These are phyloP conservation scores for Fregata magnificens DNA, from an alignment of 2,113 vertebrate genomes.

Conservation along the genomic window DNA sequence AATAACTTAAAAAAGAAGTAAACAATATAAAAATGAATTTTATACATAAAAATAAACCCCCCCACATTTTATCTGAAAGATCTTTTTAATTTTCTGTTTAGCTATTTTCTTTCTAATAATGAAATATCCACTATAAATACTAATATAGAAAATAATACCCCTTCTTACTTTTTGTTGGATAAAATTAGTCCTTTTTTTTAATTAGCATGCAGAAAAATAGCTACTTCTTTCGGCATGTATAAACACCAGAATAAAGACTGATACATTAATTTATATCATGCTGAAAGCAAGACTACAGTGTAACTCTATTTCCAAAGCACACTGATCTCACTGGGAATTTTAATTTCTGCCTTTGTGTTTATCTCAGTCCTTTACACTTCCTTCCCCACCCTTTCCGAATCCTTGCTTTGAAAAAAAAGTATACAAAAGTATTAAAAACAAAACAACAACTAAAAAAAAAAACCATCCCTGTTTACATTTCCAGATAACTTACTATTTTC, in stretches of 20 bases:
- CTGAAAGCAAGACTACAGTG: neutral
- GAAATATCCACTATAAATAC: neutral
- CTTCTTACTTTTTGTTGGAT: neutral
- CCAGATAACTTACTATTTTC: neutral
- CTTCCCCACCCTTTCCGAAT: neutral
- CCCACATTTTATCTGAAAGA: neutral
- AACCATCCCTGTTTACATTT: neutral
- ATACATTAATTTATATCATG: neutral
- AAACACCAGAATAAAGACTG: neutral
- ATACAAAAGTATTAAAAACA: neutral
- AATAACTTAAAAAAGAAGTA: neutral
- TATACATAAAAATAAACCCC: neutral
- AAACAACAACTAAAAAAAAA: neutral
- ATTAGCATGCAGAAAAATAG: neutral
- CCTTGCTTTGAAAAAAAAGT: neutral
- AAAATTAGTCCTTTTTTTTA: neutral
- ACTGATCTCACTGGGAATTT: neutral
- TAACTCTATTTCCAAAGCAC: neutral
- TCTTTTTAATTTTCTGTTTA: neutral
- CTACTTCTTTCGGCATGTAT: neutral
- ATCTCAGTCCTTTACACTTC: neutral
- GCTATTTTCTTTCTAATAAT: neutral
- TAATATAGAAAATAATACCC: neutral
- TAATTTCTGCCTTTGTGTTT: neutral
- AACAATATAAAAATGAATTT: neutral